Conservation (phyloP, 2,797 vertebrate species). For the Bradypodion ventrale region DNA sequence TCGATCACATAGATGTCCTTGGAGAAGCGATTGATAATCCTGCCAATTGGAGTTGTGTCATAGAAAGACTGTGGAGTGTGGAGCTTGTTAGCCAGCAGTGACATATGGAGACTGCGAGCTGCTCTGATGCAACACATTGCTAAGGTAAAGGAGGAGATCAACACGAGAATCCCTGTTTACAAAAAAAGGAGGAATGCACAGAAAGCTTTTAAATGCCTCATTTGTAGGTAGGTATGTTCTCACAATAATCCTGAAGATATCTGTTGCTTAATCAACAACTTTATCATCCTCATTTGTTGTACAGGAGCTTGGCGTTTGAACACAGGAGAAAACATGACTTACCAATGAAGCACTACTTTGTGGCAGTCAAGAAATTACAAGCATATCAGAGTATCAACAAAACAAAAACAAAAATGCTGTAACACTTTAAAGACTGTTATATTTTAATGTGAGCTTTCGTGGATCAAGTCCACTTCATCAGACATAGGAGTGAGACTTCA, state of each 20-base stretch:
- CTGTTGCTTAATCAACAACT: neutral
- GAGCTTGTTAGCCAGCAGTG: slow-evolving; percentile 90
- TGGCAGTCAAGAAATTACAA: neutral
- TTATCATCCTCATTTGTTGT: neutral
- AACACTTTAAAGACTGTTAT: no score
- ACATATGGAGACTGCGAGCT: slow-evolving; percentile 81
- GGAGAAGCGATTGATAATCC: slow-evolving; percentile 96
- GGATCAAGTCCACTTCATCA: no score
- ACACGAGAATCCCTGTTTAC: slow-evolving; percentile 84
- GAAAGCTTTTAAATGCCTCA: neutral
- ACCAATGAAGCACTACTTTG: neutral
- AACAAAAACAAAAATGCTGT: no score
- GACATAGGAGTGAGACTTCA: no score
- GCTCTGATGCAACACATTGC: slow-evolving; percentile 87
- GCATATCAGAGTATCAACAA: no score
- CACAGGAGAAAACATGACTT: neutral
- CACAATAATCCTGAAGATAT: neutral
- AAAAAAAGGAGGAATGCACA: neutral
- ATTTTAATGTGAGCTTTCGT: no score
- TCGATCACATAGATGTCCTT: slow-evolving; percentile 95
- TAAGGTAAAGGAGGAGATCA: slow-evolving; percentile 87
- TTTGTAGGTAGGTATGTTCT: neutral
- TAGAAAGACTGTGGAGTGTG: slow-evolving; percentile 93
- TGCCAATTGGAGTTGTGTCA: slow-evolving; percentile 93
- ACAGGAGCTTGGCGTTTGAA: neutral